Base-by-base conservation (phyloP, 2,888 invertebrate species). In the Pyrrhia umbra region DNA sequence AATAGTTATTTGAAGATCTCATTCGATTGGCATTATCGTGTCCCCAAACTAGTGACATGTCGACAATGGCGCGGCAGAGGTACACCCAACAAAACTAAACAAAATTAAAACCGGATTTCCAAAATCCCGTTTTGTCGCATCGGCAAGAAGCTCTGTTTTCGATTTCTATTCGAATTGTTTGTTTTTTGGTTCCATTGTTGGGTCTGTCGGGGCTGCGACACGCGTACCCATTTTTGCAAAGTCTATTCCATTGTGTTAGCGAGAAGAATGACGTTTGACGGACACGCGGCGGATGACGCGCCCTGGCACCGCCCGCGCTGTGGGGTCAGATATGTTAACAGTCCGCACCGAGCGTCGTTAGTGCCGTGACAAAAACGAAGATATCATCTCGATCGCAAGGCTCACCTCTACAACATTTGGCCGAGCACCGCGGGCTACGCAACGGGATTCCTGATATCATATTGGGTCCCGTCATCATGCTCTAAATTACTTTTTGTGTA, bases 361-460 rank as follows among this genome's bases (percentile, higher is more conserved):
- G 79, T 60, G 75, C 74, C 56, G 74, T 63, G 84, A 85, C 84
- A 83, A 86, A 88, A 88, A 85, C 82, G 70, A 75, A 75, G 78
- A 84, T 81, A 81, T 72, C 77, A 83, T 80, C 79, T 83, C 71
- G 79, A 75, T 83, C 71, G 63, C 77, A 71, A 75, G 75, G 75
- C 79, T 77, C 80, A 69, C 66, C 79, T 83, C 77, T 79, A 80
- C 82, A 40, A 81, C 65, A 82, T 83, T 81, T 75, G 78, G 81
- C 74, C 77, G 79, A 80, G 77, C 89, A 86, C 92, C 91, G 86
- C 88, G 85, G 93, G 93, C 92, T 87, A 88, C 88, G 86, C 94
- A 92, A 93, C 93, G 93, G 93, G 92, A 93, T 91, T 93, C 93
- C 92, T 91, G 92, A 91, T 92, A 94, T 94, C 93, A 90, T 91